Conservation (phyloP, 1,140 invertebrate species). For the Diachasmimorpha longicaudata region DNA sequence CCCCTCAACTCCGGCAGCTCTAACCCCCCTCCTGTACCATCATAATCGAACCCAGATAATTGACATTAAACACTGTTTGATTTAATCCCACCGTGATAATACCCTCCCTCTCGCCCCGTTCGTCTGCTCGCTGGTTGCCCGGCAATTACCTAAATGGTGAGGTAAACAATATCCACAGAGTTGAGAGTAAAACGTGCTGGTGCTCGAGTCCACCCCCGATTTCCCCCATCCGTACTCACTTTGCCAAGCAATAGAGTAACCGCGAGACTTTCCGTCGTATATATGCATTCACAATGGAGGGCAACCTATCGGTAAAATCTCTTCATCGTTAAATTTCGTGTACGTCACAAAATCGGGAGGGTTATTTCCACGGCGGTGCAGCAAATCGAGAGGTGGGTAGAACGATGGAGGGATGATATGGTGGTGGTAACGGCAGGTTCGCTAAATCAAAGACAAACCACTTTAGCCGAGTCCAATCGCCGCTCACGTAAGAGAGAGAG, state of each 20-base stretch:
- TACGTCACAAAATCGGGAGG: neutral
- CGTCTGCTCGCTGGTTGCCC: constrained; percentile 51
- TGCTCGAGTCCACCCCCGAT: constrained; percentile 23
- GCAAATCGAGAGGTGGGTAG: neutral
- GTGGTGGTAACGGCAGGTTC: constrained; percentile 39
- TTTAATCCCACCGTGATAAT: constrained; percentile 2
- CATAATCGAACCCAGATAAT: neutral
- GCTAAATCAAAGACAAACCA: constrained; percentile 64
- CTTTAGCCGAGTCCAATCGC: constrained; percentile 54
- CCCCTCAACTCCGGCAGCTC: no score
- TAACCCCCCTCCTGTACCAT: neutral
- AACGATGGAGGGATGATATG: constrained; percentile 7
- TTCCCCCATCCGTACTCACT: constrained; percentile 16
- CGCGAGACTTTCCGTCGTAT: neutral
- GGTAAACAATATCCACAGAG: constrained; percentile 61
- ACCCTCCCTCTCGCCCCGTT: neutral
- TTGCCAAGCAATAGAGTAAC: neutral
- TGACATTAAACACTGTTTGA: constrained; percentile 9
- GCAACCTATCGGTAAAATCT: neutral
- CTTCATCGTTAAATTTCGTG: constrained; percentile 1
- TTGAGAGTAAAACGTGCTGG: constrained; percentile 52
- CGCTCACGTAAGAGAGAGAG: neutral
- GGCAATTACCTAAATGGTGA: constrained; percentile 64
- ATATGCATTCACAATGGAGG: constrained; percentile 21
- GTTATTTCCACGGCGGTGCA: neutral